Conservation (phyloP, 2,888 invertebrate species). For the Plutella xylostella region DNA sequence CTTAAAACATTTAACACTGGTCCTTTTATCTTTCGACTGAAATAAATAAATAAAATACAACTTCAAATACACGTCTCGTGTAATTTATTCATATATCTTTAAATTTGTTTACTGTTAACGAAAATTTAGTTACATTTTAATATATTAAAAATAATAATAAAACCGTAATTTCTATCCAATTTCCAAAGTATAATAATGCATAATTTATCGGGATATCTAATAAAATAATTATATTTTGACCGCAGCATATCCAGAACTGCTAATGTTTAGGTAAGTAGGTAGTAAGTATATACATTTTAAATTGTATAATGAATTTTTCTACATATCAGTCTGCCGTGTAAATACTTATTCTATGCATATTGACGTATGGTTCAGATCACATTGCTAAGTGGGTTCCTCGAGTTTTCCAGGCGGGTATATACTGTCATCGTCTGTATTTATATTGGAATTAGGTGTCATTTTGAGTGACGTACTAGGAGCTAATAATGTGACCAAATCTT, state of each 20-base stretch:
- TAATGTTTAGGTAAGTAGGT: not conserved
- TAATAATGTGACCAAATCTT: conserved; percentile 43
- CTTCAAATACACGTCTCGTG: too few relatives aligned
- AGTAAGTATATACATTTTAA: conserved; percentile 30
- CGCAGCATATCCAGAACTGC: conserved; percentile 3
- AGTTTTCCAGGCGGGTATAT: conserved; percentile 31
- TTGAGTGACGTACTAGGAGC: conserved; percentile 42
- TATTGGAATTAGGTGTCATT: conserved; percentile 19
- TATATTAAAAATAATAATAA: too few relatives aligned
- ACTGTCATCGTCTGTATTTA: conserved; percentile 2
- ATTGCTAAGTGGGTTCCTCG: conserved; percentile 45
- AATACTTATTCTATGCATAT: conserved; percentile 41
- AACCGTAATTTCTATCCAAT: too few relatives aligned
- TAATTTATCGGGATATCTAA: too few relatives aligned
- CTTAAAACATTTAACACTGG: conserved; percentile 19
- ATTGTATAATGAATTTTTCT: conserved; percentile 42
- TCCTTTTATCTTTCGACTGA: conserved; percentile 6
- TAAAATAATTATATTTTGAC: not conserved
- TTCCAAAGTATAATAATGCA: too few relatives aligned
- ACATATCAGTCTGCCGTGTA: conserved; percentile 62
- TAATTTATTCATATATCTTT: too few relatives aligned
- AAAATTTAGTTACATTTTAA: too few relatives aligned
- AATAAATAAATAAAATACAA: too few relatives aligned
- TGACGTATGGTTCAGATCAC: conserved; percentile 28
- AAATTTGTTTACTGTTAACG: too few relatives aligned